Evolutionary conservation across 2,888 invertebrate species (phyloP), one percentile per base, ranked within the genome.

Genomic region (Callimorpha dominula): DNA sequence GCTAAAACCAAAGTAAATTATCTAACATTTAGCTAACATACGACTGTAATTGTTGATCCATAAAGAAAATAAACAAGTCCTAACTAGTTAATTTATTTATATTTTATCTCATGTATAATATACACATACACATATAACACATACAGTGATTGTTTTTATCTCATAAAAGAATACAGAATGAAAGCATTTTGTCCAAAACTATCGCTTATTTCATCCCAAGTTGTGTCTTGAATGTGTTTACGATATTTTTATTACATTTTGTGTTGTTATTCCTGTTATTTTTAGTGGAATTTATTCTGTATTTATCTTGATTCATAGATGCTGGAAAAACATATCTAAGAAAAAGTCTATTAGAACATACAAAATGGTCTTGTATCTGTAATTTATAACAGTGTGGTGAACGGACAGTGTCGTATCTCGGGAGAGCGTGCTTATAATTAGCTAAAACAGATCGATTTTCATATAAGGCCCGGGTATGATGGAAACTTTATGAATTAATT

Each of bases 231-330:
- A 78, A 80, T 79, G 72, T 81, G 71, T 88, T 87, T 87, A 85
- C 81, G 86, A 88, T 87, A 85, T 84, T 88, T 88, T 90, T 89
- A 70, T 68, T 78, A 69, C 75, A 65, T 68, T 68, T 57, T 86
- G 82, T 77, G 80, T 82, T 82, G 69, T 73, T 72, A 57, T 73
- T 76, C 71, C 74, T 78, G 80, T 78, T 73, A 76, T 70, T 68
- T 76, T 79, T 81, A 73, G 74, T 68, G 63, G 60, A 86, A 86
- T 89, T 89, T 86, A 88, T 87, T 81, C 78, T 79, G 75, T 83
- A 81, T 85, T 86, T 84, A 86, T 86, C 78, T 82, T 79, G 75
- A 84, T 86, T 76, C 65, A 82, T 76, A 73, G 74, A 71, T 82
- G 52, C 82, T 81, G 83, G 72, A 66, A 71, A 75, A 71, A 80